Evolutionary conservation across 2,888 invertebrate genomes (phyloP), one percentile per base, ranked within the genome.

Genomic region (Cinara cedri): DNA sequence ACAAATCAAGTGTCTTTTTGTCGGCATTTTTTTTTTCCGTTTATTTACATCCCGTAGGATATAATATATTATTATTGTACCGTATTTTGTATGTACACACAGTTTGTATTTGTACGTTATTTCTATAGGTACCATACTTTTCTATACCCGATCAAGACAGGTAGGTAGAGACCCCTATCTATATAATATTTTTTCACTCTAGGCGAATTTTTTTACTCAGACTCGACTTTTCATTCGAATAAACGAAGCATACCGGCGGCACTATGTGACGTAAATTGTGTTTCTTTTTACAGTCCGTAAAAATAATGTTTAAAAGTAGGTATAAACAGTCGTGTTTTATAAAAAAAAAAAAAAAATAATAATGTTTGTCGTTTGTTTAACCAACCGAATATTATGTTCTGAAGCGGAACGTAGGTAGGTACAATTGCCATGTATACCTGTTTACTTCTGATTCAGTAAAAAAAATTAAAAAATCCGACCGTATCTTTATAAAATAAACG

Each of bases 171-270:
- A 34, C 34, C 34, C 6, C 3, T 34, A 34, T 6, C 34, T 34
- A 34, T 6, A 6, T n/a, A n/a, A n/a, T n/a, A n/a, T n/a, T n/a
- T 34, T 34, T 62, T 62, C 24, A 19, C 14, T 54, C 21, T 13
- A 21, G 34, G 34, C n/a, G 26, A 49, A 19, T 16, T 34, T 34
- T 34, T 14, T 3, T 16, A 13, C 16, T 21, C 16, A 26, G 14
- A 62, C 63, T 65, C 74, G 65, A 65, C 51, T 75, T 75, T 75
- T 75, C 63, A 63, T 54, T 65, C 24, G 74, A 75, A 42, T 54
- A 75, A 54, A 24, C 74, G 62, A 62, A 74, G 8, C 21, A 21
- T 44, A 16, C 16, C 42, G 34, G 24, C 34, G 6, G 70, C 19
- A n/a, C n/a, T n/a, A 24, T 21, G n/a, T 24, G 0, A 26, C n/a